phyloP scores from a whole-genome alignment of 2,888 invertebrate species.

The Laothoe populi region DNA sequence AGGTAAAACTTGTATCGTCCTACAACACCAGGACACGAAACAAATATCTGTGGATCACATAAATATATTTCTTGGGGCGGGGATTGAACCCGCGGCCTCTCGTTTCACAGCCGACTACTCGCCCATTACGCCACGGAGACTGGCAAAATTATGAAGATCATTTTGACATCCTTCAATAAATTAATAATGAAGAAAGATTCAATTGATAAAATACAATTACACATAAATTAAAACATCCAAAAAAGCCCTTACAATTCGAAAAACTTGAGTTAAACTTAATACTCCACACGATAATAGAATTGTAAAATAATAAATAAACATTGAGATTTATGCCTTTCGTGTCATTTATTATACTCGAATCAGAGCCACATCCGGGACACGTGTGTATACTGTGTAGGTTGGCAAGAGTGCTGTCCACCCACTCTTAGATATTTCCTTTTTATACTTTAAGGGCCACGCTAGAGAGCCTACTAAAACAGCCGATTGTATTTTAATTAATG shows the following conservation, averaged over 20 bases:
- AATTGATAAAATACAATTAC: too few relatives aligned
- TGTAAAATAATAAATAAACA: conserved; percentile 27
- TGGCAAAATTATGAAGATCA: too few relatives aligned
- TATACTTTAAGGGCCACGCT: conserved; percentile 23
- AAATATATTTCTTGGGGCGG: too few relatives aligned
- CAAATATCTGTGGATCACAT: too few relatives aligned
- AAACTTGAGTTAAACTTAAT: neutral
- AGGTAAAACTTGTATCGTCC: too few relatives aligned
- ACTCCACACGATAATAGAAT: conserved; percentile 4
- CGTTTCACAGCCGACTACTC: too few relatives aligned
- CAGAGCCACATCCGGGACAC: conserved; percentile 45
- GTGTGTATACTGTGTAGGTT: conserved; percentile 37
- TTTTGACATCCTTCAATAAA: too few relatives aligned
- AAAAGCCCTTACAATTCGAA: neutral
- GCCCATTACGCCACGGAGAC: too few relatives aligned
- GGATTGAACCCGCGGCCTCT: too few relatives aligned
- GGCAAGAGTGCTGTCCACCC: conserved; percentile 51
- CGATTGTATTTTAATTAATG: conserved; percentile 56
- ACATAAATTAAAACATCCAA: too few relatives aligned
- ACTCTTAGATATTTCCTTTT: conserved; percentile 38
- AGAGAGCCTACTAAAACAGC: conserved; percentile 23
- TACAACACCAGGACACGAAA: too few relatives aligned
- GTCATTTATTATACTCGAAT: conserved; percentile 30
- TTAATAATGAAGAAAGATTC: too few relatives aligned
- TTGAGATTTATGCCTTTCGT: conserved; percentile 21